Evolutionary conservation across 2,113 vertebrate genomes (phyloP), one percentile per base, ranked within the genome.

Genomic region (Tachuris rubrigastra): DNA sequence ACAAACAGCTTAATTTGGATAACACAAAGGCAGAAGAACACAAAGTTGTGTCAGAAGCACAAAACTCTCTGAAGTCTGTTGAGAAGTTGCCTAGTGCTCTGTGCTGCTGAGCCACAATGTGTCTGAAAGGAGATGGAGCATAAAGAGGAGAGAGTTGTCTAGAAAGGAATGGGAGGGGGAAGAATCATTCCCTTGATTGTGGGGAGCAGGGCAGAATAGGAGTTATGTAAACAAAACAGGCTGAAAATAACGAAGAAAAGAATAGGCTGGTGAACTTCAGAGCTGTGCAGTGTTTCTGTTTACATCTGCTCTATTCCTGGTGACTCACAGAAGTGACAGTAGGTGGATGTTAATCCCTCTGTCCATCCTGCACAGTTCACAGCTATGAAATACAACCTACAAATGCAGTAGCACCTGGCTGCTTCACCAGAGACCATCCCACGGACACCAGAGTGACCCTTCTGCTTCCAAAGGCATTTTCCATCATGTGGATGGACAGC

Each of bases 381-480:
- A 3, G 18, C 60, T 4, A 0, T 2, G 53, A 18, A 15, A 14
- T 8, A 14, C 33, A 27, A 2, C 1, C 5, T 1, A 2, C 11
- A 18, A 39, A 6, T 0, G 13, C 55, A 31, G 62, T 30, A 52
- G 65, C 41, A 19, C 23, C 24, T 10, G 59, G 21, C 46, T 33
- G 68, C 80, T 46, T 23, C 9, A 60, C 3, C 53, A 13, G 47
- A 22, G n/a, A 7, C 49, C 4, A 4, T 52, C 60, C 52, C 60
- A 37, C 0, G 11, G 86, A 18, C 35, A 55, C 4, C 22, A 60
- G 37, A 1, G 30, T 30, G 50, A 22, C 5, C 42, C 44, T 17
- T 28, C 62, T 55, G 55, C 67, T 14, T 10, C 55, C 41, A 1
- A 0, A 58, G 78, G n/a, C 6, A 0, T 19, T 41, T 7, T 4